Conservation (phyloP, 2,113 vertebrate species). For the Rhinichthys klamathensis region DNA sequence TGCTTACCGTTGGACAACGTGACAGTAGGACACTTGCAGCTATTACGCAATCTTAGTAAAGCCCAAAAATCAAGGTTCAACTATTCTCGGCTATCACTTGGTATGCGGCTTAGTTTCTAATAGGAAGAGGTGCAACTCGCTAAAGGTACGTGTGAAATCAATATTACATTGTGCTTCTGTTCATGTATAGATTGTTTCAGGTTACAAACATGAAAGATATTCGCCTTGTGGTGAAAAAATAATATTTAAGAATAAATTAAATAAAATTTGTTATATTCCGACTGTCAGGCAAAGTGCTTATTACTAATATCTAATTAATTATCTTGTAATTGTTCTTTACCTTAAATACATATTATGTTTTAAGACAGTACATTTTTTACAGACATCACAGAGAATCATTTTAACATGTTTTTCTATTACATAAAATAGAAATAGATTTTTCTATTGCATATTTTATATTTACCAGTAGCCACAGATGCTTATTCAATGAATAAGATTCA, state of each 20-base stretch:
- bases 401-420: neutral
- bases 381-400: neutral
- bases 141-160: constrained; percentile 67
- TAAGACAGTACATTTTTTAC: neutral
- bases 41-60: constrained; percentile 61
- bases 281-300: neutral
- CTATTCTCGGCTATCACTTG: constrained; percentile 52
- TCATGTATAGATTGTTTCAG: neutral
- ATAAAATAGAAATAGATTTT: no score
- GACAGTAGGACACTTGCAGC: constrained; percentile 46
- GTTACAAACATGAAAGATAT: neutral
- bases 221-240: neutral
- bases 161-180: constrained; percentile 10
- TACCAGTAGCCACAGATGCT: no score
- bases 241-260: neutral
- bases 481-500: neutral
- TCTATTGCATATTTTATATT: neutral
- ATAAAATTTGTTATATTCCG: neutral
- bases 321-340: neutral
- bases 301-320: neutral
- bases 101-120: constrained; percentile 6
- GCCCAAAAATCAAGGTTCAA: constrained; percentile 74
- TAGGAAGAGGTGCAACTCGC: constrained; percentile 42
- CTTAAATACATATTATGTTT: neutral
- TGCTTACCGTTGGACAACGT: constrained; percentile 60